phyloP scores from a whole-genome alignment of 1,140 invertebrate species.

The Heterodera carotae region DNA sequence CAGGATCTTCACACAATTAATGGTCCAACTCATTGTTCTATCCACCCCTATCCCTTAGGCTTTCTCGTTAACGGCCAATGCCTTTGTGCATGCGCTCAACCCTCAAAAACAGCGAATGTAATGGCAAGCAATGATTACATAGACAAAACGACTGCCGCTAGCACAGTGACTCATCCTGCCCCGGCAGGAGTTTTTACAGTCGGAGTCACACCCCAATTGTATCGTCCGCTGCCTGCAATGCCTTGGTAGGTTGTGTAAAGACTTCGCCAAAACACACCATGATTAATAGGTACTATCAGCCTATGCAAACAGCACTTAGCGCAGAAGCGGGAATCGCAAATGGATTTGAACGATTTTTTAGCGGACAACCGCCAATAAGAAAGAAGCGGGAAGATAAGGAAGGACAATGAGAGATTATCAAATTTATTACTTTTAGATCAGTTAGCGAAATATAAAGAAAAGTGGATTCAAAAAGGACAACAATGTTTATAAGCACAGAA shows the following conservation, averaged over 20 bases:
- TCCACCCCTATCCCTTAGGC: too few species aligned
- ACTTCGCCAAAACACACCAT: conserved; percentile 2
- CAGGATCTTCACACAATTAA: too few species aligned
- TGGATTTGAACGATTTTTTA: conserved; percentile 54
- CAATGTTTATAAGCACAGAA: too few species aligned
- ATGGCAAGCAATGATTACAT: conserved; percentile 10
- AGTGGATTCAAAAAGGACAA: too few species aligned
- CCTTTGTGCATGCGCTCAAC: conserved; percentile 48
- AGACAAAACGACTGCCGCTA: background rate
- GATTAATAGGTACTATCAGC: conserved; percentile 28
- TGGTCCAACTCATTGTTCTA: conserved; percentile 6
- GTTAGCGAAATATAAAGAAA: too few species aligned
- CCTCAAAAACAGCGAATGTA: conserved; percentile 13
- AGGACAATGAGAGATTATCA: background rate
- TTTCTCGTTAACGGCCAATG: conserved; percentile 47
- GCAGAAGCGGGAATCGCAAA: conserved; percentile 48
- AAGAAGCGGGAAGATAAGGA: conserved; percentile 7
- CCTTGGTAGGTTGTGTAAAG: conserved; percentile 16
- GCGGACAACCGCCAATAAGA: conserved; percentile 42
- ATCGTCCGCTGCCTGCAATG: conserved; percentile 7
- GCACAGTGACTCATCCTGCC: background rate
- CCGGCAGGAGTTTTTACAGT: background rate
- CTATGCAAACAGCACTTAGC: conserved; percentile 38
- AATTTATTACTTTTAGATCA: too few species aligned
- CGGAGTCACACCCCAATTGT: conserved; percentile 1